phyloP scores from a whole-genome alignment of 2,113 vertebrate species.

The Herpetotheres cachinnans region DNA sequence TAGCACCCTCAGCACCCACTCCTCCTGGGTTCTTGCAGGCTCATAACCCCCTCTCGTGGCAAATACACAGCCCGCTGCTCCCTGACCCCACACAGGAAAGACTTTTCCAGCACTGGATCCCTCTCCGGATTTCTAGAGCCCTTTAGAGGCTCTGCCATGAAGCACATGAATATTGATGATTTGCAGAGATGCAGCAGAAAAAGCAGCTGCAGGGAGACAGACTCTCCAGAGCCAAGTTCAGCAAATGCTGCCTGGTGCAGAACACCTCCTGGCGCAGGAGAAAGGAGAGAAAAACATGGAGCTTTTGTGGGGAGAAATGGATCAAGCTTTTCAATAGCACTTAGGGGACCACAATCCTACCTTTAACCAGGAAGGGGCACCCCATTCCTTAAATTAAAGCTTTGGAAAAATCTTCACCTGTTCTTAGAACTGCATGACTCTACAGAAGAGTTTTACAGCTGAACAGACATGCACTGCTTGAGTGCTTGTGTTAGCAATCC shows the following conservation, averaged over 20 bases:
- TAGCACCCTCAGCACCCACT: neutral
- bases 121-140: neutral
- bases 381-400: neutral
- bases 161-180: neutral
- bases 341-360: accelerated
- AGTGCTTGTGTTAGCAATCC: neutral
- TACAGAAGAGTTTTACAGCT: neutral
- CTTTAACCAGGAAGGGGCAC: neutral
- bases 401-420: neutral
- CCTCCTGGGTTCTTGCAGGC: neutral
- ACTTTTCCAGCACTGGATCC: neutral
- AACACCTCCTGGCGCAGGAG: neutral
- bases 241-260: neutral
- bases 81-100: neutral
- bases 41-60: constrained; percentile 43
- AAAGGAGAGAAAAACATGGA: neutral
- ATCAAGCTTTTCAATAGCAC: neutral
- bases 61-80: neutral
- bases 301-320: neutral
- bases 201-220: neutral
- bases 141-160: neutral
- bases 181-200: neutral
- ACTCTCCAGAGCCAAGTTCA: neutral
- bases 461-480: neutral
- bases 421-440: accelerated